Evolutionary conservation across 2,888 invertebrate genomes (phyloP), one percentile per base, ranked within the genome.

Genomic region (Xestobium rufovillosum): DNA sequence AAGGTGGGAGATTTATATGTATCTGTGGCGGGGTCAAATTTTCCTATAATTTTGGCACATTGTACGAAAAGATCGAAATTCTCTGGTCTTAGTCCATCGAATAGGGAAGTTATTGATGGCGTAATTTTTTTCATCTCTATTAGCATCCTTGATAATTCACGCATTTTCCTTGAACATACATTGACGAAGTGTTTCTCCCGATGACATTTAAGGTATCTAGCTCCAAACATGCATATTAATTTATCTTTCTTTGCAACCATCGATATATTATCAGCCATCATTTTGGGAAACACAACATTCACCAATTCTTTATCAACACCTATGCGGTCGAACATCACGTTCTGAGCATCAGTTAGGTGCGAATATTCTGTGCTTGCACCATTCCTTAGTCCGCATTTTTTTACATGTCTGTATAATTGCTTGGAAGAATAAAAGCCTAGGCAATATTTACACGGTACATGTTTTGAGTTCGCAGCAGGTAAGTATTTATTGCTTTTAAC

Each of bases 121-220:
- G 32, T 16, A 13, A 12, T 10, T 19, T 27, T 1, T 12, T 33
- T 37, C 1, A 40, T 16, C 10, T 14, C 37, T 9, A 30, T 1
- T 1, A 37, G 13, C 2, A 37, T 11, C 16, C 25, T 38, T 3
- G 26, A 15, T 3, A 37, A 16, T 25, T 38, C 40, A 19, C 40
- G 17, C 40, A 40, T 40, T 28, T 37, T 40, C 14, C 33, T n/a
- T 9, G 37, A 37, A 26, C 16, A 15, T 2, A 37, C 36, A 19
- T 26, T 32, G n/a, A 39, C 15, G 6, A 27, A 38, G 19, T 38
- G 38, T 33, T 17, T 26, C 3, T 38, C 41, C 11, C 37, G 6
- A 19, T 41, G 41, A 2, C 14, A 26, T 34, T 38, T 41, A 4
- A 37, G 4, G 11, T 9, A 9, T 23, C n/a, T n/a, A 23, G 23